Percentiles rank a stretch among this genome's conserved stretches.
phyloP scores from a whole-genome alignment of 2,888 invertebrate genomes.

The Gortyna flavago region DNA sequence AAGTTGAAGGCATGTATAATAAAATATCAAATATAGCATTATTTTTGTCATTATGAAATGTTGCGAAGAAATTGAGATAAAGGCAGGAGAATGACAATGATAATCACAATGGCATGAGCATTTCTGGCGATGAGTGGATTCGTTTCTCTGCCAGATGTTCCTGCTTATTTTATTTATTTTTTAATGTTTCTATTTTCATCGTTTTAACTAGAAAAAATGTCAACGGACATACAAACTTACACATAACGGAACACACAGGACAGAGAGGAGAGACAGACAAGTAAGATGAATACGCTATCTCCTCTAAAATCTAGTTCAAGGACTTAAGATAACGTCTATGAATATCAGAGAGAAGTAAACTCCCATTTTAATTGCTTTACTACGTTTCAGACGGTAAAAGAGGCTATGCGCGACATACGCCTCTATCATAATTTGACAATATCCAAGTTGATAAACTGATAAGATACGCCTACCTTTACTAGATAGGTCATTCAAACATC shows the following conservation, averaged over 20 bases:
- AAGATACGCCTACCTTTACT: constrained; percentile 57
- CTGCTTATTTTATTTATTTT: not conserved
- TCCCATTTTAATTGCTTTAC: constrained; percentile 35
- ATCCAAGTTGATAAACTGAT: constrained; percentile 62
- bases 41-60: not conserved
- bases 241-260: not conserved
- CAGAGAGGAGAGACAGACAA: not conserved
- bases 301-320: constrained; percentile 13
- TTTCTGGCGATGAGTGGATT: not conserved
- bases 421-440: constrained; percentile 56
- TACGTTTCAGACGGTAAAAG: constrained; percentile 22
- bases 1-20: constrained; percentile 34
- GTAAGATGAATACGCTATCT: not conserved
- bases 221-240: not conserved
- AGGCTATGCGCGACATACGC: constrained; percentile 20
- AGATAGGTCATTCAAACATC: constrained; percentile 49
- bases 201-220: not conserved
- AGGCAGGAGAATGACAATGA: not conserved
- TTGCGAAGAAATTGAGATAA: not conserved
- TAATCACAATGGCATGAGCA: not conserved
- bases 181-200: not conserved
- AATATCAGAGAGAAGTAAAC: constrained; percentile 8
- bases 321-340: constrained; percentile 2
- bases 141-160: too few species aligned
- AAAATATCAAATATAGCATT: not conserved